phyloP scores from a whole-genome alignment of 2,797 vertebrate genomes.

The Tokudaia tokunoshimensis region DNA sequence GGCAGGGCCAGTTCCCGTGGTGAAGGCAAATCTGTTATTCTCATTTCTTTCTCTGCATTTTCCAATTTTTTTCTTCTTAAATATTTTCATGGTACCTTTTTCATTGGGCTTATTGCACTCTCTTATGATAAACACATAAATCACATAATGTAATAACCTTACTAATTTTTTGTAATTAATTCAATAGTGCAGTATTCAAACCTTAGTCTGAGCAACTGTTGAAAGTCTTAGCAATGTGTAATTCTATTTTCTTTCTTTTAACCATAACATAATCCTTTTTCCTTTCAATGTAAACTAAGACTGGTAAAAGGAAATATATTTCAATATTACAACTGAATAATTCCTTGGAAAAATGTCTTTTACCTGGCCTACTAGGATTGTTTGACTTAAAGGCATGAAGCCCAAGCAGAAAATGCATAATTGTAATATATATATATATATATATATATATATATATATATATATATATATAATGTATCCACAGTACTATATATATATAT shows the following conservation, averaged over 20 bases:
- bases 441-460: no score
- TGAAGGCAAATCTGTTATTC: background rate
- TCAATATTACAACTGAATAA: background rate
- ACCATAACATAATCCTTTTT: background rate
- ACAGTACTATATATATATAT: no score
- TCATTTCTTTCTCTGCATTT: background rate
- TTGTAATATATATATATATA: no score
- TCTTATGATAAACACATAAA: background rate
- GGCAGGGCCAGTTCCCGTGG: background rate
- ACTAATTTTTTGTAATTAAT: background rate
- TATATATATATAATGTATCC: no score
- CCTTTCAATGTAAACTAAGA: background rate
- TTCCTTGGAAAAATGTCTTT: background rate
- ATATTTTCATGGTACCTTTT: background rate
- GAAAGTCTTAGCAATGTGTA: background rate
- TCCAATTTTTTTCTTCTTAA: background rate
- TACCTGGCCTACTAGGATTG: background rate
- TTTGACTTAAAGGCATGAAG: background rate
- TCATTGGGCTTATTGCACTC: background rate
- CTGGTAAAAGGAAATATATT: background rate
- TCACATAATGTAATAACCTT: background rate
- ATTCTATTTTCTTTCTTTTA: background rate
- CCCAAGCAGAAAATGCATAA: background rate
- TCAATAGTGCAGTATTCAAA: background rate
- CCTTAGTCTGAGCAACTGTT: background rate